A percentile compares a stretch with the other conserved stretches of the same genome.
Conservation (phyloP, 2,888 invertebrate genomes). For the Druceiella hillmani region DNA sequence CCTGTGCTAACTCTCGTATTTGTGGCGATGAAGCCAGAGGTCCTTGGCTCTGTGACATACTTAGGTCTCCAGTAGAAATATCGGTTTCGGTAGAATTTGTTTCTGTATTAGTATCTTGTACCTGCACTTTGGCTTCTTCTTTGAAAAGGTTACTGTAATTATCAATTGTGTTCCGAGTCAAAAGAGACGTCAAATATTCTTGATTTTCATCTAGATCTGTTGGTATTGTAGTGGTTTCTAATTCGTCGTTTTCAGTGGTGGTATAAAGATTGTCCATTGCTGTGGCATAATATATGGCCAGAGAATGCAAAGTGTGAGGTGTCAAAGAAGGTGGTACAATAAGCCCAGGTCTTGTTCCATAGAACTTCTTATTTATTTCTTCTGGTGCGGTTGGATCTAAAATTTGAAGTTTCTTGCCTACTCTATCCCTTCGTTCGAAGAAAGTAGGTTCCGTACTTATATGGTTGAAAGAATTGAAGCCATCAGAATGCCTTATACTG, state of each 20-base stretch:
- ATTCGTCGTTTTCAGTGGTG: constrained; percentile 31
- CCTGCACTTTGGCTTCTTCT: constrained; percentile 33
- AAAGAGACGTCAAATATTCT: constrained; percentile 52
- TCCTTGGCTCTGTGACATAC: constrained; percentile 58
- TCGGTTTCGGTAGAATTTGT: constrained; percentile 43
- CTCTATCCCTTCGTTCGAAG: constrained; percentile 62
- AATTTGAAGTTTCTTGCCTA: constrained; percentile 65
- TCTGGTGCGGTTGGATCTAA: constrained; percentile 49
- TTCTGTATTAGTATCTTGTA: constrained; percentile 41
- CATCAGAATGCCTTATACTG: constrained; percentile 31
- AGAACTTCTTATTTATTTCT: constrained; percentile 39
- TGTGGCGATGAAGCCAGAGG: constrained; percentile 58
- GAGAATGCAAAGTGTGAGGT: constrained; percentile 69
- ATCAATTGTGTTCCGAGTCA: constrained; percentile 63
- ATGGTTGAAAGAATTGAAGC: constrained; percentile 27
- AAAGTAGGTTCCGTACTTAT: constrained; percentile 42
- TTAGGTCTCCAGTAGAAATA: constrained; percentile 50
- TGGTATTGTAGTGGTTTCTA: constrained; percentile 29
- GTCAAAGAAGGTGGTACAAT: constrained; percentile 68
- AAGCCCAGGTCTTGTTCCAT: constrained; percentile 56
- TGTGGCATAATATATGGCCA: constrained; percentile 76
- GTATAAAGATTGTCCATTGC: constrained; percentile 56
- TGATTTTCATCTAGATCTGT: constrained; percentile 39
- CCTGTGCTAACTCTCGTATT: constrained; percentile 74
- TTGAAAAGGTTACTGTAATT: constrained; percentile 52